Percentiles rank a stretch among this genome's conserved stretches.
phyloP scores from a whole-genome alignment of 30 jellyfish, hydroid and myxozoan species.

The Catostylus mosaicus region DNA sequence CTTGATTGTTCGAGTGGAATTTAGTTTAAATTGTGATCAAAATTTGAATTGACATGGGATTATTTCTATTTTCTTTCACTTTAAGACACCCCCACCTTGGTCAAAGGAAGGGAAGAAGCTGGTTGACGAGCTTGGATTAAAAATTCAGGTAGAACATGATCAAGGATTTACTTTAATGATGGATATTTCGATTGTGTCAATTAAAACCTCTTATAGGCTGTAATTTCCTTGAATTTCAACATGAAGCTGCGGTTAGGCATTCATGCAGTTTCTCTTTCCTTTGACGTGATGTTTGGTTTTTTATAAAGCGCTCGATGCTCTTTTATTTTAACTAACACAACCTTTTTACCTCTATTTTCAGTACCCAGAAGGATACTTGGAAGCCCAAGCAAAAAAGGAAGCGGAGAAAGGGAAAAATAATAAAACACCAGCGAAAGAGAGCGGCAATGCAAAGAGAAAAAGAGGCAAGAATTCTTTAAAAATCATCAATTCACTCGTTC shows the following conservation, averaged over 20 bases:
- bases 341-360: not conserved
- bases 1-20: not conserved
- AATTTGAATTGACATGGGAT: not conserved
- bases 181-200: too few species aligned
- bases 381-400: slow-evolving; percentile 93
- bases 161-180: too few species aligned
- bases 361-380: slow-evolving; percentile 96
- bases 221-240: too few species aligned
- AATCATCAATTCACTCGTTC: too few species aligned
- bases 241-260: too few species aligned
- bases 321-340: too few species aligned
- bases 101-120: slow-evolving; percentile 78
- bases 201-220: too few species aligned
- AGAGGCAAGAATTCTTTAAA: not conserved
- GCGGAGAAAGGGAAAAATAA: slow-evolving; percentile 59
- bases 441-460: slow-evolving; percentile 13
- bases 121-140: slow-evolving; percentile 67
- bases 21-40: not conserved
- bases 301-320: too few species aligned
- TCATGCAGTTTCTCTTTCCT: not conserved
- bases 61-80: not conserved
- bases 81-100: slow-evolving; percentile 96
- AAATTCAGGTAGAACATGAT: slow-evolving; percentile 94
- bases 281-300: not conserved
- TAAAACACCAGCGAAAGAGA: slow-evolving; percentile 41